These are phyloP conservation scores for Recurvirostra avosetta DNA, from an alignment of 2,113 vertebrate species.

Conservation along the genomic window DNA sequence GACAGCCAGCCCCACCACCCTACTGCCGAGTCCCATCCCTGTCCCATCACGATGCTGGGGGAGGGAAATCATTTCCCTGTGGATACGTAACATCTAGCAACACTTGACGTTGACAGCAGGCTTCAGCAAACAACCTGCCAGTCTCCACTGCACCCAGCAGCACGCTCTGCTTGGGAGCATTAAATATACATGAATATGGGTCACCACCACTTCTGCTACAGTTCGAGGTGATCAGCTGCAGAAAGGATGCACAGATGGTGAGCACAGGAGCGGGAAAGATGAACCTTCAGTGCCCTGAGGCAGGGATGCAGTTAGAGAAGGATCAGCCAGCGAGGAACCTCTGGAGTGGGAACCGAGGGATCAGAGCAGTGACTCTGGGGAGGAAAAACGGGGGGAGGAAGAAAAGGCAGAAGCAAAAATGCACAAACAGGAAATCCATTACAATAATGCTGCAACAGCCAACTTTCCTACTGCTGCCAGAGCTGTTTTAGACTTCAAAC, in stretches of 20 bases:
- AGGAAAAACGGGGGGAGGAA: background rate
- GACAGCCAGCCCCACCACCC: background rate
- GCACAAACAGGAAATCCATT: background rate
- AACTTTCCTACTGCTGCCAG: background rate
- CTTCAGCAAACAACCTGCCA: background rate
- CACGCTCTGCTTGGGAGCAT: background rate
- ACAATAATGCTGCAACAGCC: background rate
- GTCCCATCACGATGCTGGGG: fast-evolving
- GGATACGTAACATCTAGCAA: background rate
- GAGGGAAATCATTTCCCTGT: fast-evolving
- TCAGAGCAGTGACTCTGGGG: background rate
- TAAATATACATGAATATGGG: background rate
- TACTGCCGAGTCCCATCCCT: fast-evolving
- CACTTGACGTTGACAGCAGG: background rate
- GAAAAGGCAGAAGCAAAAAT: background rate
- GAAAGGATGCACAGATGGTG: background rate
- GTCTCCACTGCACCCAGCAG: background rate
- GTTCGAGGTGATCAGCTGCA: background rate
- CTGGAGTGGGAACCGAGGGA: fast-evolving
- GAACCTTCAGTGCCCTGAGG: background rate
- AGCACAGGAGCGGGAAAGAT: background rate
- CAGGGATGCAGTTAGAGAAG: background rate
- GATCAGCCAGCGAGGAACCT: background rate
- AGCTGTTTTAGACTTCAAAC: background rate
- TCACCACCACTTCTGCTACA: fast-evolving